Conservation (phyloP, 2,797 vertebrate genomes). For the Eupleurogrammus muticus region DNA sequence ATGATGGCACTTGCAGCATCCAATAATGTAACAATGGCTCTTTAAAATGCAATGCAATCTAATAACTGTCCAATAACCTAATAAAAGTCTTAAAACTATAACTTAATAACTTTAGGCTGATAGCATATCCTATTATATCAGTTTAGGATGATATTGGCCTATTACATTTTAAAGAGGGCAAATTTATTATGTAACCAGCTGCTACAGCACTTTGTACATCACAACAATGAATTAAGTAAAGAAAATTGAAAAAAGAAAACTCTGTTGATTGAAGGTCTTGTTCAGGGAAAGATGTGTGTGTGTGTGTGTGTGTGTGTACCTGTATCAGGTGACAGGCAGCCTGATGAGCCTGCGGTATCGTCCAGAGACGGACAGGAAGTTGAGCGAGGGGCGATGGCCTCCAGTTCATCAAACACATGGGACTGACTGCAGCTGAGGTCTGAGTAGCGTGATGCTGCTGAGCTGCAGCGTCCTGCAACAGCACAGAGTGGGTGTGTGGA, state of each 20-base stretch:
- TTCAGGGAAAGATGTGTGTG: too few relatives aligned
- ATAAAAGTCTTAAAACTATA: too few relatives aligned
- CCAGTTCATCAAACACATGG: constrained; percentile 78
- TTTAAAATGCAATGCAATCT: neutral
- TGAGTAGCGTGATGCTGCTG: constrained; percentile 56
- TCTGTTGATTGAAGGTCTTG: neutral
- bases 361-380: constrained; percentile 69
- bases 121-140: too few relatives aligned
- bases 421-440: constrained; percentile 70
- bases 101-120: too few relatives aligned
- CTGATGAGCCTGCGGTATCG: constrained; percentile 48
- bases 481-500: constrained; percentile 17
- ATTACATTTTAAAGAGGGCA: too few relatives aligned
- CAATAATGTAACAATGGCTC: too few relatives aligned
- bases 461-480: constrained; percentile 64
- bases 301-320: constrained; percentile 54
- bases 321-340: constrained; percentile 59
- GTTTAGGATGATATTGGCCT: too few relatives aligned
- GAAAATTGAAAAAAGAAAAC: too few relatives aligned
- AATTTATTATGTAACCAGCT: too few relatives aligned
- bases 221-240: neutral
- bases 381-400: constrained; percentile 70
- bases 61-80: too few relatives aligned
- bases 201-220: too few relatives aligned
- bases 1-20: too few relatives aligned